A percentile compares a stretch with the other conserved stretches of the same genome.
These are phyloP conservation scores for Luffia ferchaultella DNA, from an alignment of 2,888 invertebrate species.

Conservation along the genomic window DNA sequence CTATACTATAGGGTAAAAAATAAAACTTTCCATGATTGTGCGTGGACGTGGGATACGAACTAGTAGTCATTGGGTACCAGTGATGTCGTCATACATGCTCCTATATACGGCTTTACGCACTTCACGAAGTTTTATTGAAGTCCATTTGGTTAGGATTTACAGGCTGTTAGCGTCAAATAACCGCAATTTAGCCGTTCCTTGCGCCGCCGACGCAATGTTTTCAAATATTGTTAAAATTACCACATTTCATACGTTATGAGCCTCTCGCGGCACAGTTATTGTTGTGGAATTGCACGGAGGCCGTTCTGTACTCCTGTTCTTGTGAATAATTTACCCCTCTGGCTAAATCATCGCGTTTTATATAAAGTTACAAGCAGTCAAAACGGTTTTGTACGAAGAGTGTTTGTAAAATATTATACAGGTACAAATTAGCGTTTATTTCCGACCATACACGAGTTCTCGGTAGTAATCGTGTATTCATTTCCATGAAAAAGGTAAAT, in stretches of 20 bases:
- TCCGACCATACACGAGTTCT: too few species aligned
- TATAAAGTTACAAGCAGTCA: neutral
- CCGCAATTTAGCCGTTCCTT: conserved; percentile 28
- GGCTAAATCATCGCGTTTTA: neutral
- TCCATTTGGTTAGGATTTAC: conserved; percentile 36
- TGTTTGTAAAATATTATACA: too few species aligned
- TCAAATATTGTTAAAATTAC: conserved; percentile 33
- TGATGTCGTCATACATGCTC: too few species aligned
- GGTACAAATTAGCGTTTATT: too few species aligned
- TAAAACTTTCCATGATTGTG: too few species aligned
- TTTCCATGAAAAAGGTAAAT: too few species aligned
- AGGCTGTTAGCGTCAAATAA: conserved; percentile 35
- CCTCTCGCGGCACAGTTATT: conserved; percentile 18
- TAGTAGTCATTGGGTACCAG: too few species aligned
- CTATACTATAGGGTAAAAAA: too few species aligned
- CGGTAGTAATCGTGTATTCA: too few species aligned
- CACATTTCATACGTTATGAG: conserved; percentile 28
- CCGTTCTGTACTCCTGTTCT: conserved; percentile 9
- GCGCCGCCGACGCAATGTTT: conserved; percentile 27
- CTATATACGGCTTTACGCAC: too few species aligned
- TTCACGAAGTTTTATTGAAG: conserved; percentile 35
- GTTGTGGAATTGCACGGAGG: conserved; percentile 16
- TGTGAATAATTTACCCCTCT: conserved; percentile 4
- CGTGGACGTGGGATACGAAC: too few species aligned
- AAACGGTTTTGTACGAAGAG: neutral